Evolutionary conservation across 2,888 invertebrate species (phyloP), one percentile per base, ranked within the genome.

Genomic region (Archips crataeganus): DNA sequence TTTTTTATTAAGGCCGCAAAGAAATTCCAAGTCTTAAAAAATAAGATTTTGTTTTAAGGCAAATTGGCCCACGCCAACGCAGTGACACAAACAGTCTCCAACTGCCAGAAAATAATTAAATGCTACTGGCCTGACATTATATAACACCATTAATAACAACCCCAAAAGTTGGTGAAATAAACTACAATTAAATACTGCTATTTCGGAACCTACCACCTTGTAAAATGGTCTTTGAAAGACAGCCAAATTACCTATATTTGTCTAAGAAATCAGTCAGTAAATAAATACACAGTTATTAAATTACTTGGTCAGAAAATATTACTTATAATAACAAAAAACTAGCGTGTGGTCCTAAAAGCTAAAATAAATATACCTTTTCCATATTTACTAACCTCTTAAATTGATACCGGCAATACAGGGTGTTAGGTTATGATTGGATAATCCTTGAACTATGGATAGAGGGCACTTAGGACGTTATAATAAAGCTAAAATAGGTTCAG

Each of bases 141-240:
- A 91, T 87, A 90, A 91, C 86, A 89, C 87, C 91, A 91, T 93
- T 92, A 91, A 92, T 92, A 90, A 91, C 85, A 84, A 82, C 88
- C 85, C 88, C 83, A 86, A 90, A 90, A 89, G 85, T 88, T 88
- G 83, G 82, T 83, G 84, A 90, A 88, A 90, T 91, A 91, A 92
- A 91, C 87, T 91, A 90, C 87, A 89, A 88, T 91, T 90, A 89
- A 88, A 90, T 90, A 89, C 86, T 81, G 81, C 79, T 83, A 89
- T 85, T 87, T 87, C 84, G 79, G 81, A 77, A 80, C 78, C 79
- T 80, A 82, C 80, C 84, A 82, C 84, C 84, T 87, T 87, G 84
- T 1, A 32, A 57, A 57, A 23, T 4, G 32, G 57, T 23, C 9
- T 32, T 11, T 11, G 11, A 32, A 57, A 32, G 11, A 57, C 57